Evolutionary conservation across 2,113 vertebrate genomes (phyloP), one percentile per base, ranked within the genome.

Genomic region (Oncorhynchus masou): DNA sequence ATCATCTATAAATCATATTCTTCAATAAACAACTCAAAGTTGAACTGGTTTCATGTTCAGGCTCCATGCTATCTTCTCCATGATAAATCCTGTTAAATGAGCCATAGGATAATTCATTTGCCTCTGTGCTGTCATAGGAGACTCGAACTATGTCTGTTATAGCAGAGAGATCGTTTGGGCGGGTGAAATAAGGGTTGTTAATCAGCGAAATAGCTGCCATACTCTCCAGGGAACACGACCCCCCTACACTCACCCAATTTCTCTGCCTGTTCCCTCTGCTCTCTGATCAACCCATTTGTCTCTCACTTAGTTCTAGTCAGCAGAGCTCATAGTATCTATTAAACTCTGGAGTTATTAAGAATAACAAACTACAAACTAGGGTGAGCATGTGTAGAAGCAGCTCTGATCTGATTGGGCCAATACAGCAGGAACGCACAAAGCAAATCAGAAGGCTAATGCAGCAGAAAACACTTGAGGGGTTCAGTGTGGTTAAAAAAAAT

Each of bases 301-400:
- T 27, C 60, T 74, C 29, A 67, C 71, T 85, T 85, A 78, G 74
- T 81, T 87, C 77, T 65, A 27, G 78, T 78, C 75, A 80, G 78
- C 64, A 54, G 77, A 80, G 34, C 76, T 74, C 80, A 73, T 75
- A 78, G 87, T 76, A 59, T 24, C 57, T 68, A 74, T 79, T 76
- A 78, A 84, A 78, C 76, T 68, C 73, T 62, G 71, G 57, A 2
- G 75, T 74, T 75, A 77, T 81, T 77, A 74, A 77, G 76, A 83
- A 86, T 82, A 87, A 87, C 80, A 85, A 84, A 84, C 79, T 69
- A 87, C 80, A 85, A 84, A 84, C 79, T 69, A 82, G 68, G 3
- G 27, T 8, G 75, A 80, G 64, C 80, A 79, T 81, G 71, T 69
- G 71, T 71, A 76, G 76, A 79, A 51, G 15, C 68, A 57, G 76